These are phyloP conservation scores for Agrochola litura DNA, from an alignment of 2,888 invertebrate species.

Conservation along the genomic window DNA sequence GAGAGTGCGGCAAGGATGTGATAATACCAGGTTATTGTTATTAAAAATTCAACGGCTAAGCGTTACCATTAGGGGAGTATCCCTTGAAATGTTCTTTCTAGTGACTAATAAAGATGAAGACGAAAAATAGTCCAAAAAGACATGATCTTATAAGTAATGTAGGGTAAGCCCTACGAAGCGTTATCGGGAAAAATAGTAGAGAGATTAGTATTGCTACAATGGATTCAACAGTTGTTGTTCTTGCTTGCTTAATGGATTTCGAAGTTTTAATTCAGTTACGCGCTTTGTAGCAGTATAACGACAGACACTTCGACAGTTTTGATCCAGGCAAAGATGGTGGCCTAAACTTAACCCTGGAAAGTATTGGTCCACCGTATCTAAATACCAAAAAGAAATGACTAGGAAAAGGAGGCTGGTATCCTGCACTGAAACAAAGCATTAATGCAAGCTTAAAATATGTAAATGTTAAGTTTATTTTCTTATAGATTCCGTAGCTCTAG, in stretches of 20 bases:
- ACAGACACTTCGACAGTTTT: background rate
- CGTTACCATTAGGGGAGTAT: conserved; percentile 6
- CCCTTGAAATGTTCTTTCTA: background rate
- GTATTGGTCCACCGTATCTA: background rate
- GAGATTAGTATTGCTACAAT: background rate
- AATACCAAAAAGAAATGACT: background rate
- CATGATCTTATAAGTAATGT: no score
- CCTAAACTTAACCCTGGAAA: background rate
- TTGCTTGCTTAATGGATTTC: background rate
- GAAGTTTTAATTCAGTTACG: no score
- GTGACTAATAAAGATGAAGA: background rate
- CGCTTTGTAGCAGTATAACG: background rate
- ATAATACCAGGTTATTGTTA: background rate
- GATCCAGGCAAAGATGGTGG: background rate
- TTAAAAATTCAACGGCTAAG: conserved; percentile 9
- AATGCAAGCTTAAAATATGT: background rate
- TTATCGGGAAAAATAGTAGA: background rate
- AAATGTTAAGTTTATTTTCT: background rate
- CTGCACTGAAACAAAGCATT: no score
- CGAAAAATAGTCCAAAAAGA: background rate
- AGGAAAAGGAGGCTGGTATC: background rate
- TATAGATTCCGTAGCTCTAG: background rate
- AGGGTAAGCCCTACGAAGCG: background rate
- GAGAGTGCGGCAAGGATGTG: background rate
- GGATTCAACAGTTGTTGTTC: background rate